Base-by-base conservation (phyloP, 2,888 invertebrate species). In the Calameuta filiformis region DNA sequence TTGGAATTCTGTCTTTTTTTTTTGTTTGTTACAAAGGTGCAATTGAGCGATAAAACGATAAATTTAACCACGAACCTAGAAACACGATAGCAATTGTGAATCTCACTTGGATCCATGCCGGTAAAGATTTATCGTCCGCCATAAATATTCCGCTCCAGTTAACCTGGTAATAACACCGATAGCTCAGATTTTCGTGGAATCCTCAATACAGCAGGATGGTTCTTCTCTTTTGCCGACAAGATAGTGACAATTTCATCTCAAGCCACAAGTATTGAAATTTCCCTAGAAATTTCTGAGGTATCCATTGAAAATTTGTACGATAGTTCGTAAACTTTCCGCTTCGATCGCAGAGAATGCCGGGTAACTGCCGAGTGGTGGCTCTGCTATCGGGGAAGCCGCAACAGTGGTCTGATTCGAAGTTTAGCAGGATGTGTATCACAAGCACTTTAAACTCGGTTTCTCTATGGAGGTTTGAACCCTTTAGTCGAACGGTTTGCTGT, bases 381-480 rank as follows among this genome's bases (percentile, higher is more conserved):
- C 71, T 35, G 30, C 34, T 30, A 71, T 71, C 34, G 33, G 71
- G 73, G 83, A 87, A 87, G 85, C 87, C 87, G 79, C 87, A 87
- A 83, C 84, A 84, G 85, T 83, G 84, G 83, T 83, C 81, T 77
- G 82, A 79, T 76, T 75, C 79, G 85, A 87, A 88, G 85, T 88
- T 88, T 83, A 85, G 82, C 83, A 79, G 83, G 83, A 84, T 85
- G 86, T 83, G 81, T 81, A 71, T 71, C 71, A 23, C 71, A 30
- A 71, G 30, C 71, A 34, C 71, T 71, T 71, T 71, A 71, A 34
- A 75, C 77, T 69, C 73, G 35, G 68, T 35, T 34, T 76, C 73
- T 76, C 76, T 23, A 56, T 23, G 9, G 56, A 56, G 56, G 56
- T 56, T 56, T 56, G 23, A 23, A 23, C 56, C 56, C 56, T 56